A percentile compares a stretch with the other conserved stretches of the same genome.
These are phyloP conservation scores for Pandion haliaetus DNA, from an alignment of 2,113 vertebrate genomes.

Conservation along the genomic window DNA sequence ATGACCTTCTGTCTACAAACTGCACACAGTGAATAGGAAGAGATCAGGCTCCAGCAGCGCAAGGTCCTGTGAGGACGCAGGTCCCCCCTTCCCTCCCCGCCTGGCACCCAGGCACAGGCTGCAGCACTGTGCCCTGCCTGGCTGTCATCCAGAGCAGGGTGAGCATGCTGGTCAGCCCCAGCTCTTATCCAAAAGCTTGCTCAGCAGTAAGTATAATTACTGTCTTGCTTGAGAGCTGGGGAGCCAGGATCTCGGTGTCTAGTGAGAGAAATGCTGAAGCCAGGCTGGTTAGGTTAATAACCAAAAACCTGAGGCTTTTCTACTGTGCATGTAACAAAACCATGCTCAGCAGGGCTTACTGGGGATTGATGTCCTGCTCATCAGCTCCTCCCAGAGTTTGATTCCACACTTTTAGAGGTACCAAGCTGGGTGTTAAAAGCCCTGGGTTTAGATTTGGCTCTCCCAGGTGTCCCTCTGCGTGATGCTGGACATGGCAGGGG, in stretches of 20 bases:
- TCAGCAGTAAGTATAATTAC: neutral
- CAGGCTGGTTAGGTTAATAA: neutral
- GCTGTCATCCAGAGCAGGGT: accelerated
- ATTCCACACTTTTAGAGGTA: neutral
- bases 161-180: neutral
- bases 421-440: neutral
- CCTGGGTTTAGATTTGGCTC: neutral
- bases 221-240: neutral
- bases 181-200: neutral
- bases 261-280: neutral
- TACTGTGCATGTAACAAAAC: neutral
- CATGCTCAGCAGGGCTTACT: neutral
- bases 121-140: neutral
- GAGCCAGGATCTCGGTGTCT: neutral
- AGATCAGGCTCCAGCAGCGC: accelerated
- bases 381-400: neutral
- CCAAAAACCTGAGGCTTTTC: neutral
- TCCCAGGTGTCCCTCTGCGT: neutral
- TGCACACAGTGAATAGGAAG: neutral
- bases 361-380: neutral
- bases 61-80: neutral
- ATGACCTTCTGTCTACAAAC: neutral
- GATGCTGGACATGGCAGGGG: neutral
- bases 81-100: neutral
- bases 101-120: neutral